These are phyloP conservation scores for Antitype chi DNA, from an alignment of 2,888 invertebrate genomes.

Conservation along the genomic window DNA sequence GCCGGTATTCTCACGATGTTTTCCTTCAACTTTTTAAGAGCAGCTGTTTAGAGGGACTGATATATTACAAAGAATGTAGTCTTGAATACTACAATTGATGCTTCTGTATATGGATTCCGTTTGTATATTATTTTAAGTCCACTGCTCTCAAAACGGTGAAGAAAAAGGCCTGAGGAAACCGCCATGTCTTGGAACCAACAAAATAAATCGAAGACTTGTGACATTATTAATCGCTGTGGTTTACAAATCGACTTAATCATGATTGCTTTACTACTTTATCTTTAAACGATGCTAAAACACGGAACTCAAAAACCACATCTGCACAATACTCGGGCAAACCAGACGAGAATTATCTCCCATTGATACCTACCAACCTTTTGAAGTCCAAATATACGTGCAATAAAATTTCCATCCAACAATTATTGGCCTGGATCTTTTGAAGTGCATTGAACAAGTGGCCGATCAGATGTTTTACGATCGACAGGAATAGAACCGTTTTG, in stretches of 20 bases:
- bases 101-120: not conserved
- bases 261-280: not conserved
- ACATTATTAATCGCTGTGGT: not conserved
- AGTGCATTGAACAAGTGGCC: conserved; percentile 66
- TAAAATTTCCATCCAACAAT: conserved; percentile 61
- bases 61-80: not conserved
- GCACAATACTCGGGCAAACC: conserved; percentile 23
- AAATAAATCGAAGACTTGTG: too few relatives aligned
- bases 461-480: conserved; percentile 64
- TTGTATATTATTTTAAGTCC: too few relatives aligned
- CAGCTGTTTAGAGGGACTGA: too few relatives aligned
- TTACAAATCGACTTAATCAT: not conserved
- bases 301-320: conserved; percentile 20
- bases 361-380: conserved; percentile 55
- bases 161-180: too few relatives aligned
- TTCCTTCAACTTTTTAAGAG: too few relatives aligned
- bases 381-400: conserved; percentile 63
- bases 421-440: conserved; percentile 64
- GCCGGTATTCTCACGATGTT: too few relatives aligned
- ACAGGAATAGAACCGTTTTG: conserved; percentile 64
- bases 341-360: conserved; percentile 34
- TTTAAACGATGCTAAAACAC: not conserved
- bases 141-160: too few relatives aligned
- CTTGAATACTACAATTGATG: not conserved
- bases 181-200: too few relatives aligned